Evolutionary conservation across 2,888 invertebrate genomes (phyloP), one percentile per base, ranked within the genome.

Genomic region (Pristionchus japonicus): DNA sequence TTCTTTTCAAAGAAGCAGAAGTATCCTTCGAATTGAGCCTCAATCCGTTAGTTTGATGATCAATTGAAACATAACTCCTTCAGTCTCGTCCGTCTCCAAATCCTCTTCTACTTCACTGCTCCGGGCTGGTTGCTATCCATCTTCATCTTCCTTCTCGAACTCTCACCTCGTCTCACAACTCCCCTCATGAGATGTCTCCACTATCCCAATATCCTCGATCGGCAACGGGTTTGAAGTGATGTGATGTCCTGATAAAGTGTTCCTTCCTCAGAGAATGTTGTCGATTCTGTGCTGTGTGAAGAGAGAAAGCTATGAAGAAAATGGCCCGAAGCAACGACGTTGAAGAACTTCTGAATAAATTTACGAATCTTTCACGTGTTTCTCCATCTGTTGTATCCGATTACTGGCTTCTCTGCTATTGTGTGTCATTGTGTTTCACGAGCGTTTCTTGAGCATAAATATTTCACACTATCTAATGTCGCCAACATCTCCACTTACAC

Each of bases 91-190:
- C 82, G 82, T 23, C 34, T 83, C 31, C 52, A 52, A 52, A 11
- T 52, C 7, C 82, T 83, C 82, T 52, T 83, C 82, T 83, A 83
- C 34, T 52, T 83, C 82, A 52, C 82, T 20, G 82, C 2, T 34
- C 82, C 82, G 23, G 82, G 82, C 2, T 49, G 52, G 52, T 34
- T 83, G 1, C n/a, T 52, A 1, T 49, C 82, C 6, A 83, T 83
- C 52, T 3, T 83, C 0, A 31, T 83, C 15, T 83, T 83, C 37
- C 31, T 83, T 11, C 7, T 83, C 20, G 82, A 83, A 37, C 27
- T 83, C 3, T 34, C 23, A 1, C 43, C 82, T 52, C 82, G 49
- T 0, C 20, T 49, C 49, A 52, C 43, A 34, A 49, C 52, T 34
- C 11, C 37, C 9, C 15, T 83, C 20, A 83, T 52, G 49, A 27